Base-by-base conservation (phyloP, 1,140 invertebrate species). In the Drosophila mayri region DNA sequence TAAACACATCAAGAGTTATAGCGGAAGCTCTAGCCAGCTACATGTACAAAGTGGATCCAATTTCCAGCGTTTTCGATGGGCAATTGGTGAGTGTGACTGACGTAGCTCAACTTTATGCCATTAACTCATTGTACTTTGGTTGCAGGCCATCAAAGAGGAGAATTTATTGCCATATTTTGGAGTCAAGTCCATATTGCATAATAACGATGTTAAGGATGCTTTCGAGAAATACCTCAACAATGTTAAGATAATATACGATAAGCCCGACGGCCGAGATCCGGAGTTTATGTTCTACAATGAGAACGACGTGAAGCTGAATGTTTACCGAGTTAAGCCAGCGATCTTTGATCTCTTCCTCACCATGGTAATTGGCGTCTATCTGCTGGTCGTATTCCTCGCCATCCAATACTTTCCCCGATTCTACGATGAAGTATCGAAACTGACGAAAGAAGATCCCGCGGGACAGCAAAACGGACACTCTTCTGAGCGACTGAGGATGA, bases 261-360 rank as follows among this genome's bases (percentile, higher is more conserved):
- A 94, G 55, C 95, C 96, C 12, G 97, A 98, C 91, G 96, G 96
- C 90, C 94, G 98, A 50, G 98, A 99, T 92, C 98, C 98, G 1
- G 98, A 99, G 91, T 98, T 98, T 94, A 95, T 97, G 64, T 97
- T 99, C 82, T 99, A 99, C 93, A 96, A 97, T 81, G 95, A 96
- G 52, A 95, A 96, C 2, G 94, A 95, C 82, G 96, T 97, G 7
- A 94, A 93, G 38, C 95, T 99, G 76, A 97, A 97, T 93, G 95
- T 98, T 49, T 99, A 99, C 93, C 97, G 96, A 93, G 98, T 99
- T 7, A 99, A 99, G 92, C 98, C 98, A 76, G 98, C 98, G 28
- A 95, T 99, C 47, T 99, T 99, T 94, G 98, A 99, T 95, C 95
- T 99, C 41, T 96, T 99, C 76, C 94, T 99, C 4, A 98, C 98